Evolutionary conservation across 2,797 vertebrate species (phyloP), one percentile per base, ranked within the genome.

Genomic region (Limnodromus scolopaceus): DNA sequence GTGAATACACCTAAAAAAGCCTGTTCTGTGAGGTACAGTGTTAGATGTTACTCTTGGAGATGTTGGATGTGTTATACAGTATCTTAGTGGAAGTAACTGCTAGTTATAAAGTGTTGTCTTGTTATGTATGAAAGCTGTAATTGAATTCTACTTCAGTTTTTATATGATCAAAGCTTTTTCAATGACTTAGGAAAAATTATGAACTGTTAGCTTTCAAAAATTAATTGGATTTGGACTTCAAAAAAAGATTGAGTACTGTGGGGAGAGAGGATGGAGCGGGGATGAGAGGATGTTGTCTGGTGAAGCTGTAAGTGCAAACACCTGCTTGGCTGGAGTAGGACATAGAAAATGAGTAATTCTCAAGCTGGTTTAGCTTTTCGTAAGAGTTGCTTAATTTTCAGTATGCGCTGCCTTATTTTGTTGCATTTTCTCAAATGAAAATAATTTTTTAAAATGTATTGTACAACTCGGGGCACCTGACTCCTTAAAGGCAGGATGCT

Each of bases 381-480:
- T 34, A 49, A 5, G 48, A 71, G 36, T 24, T 60, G 23, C 22
- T 83, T 92, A 34, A 63, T 64, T 80, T 77, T 72, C 20, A 32
- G 8, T 83, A 16, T 60, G 15, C 27, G 9, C 27, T 16, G 38
- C 51, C 12, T 65, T 86, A 63, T 39, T 65, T 83, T 74, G 27
- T 39, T 87, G 25, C 6, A 6, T 25, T 78, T 77, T 10, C 32
- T 64, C 51, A 80, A 82, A 45, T 30, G 7, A 69, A 81, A 57
- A 16, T 25, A 6, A 41, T 68, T 71, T 74, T 78, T 57, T 9
- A 0, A 85, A 78, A 53, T 58, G 11, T 28, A 10, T 71, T 68
- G 11, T 70, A 20, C 1, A 16, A 0, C 11, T 79, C 60, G 19
- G 4, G 16, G 22, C 23, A 12, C 39, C 19, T 1, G 4, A 43